phyloP scores from a whole-genome alignment of 2,797 vertebrate genomes.

The Hypotaenidia philippensis region DNA sequence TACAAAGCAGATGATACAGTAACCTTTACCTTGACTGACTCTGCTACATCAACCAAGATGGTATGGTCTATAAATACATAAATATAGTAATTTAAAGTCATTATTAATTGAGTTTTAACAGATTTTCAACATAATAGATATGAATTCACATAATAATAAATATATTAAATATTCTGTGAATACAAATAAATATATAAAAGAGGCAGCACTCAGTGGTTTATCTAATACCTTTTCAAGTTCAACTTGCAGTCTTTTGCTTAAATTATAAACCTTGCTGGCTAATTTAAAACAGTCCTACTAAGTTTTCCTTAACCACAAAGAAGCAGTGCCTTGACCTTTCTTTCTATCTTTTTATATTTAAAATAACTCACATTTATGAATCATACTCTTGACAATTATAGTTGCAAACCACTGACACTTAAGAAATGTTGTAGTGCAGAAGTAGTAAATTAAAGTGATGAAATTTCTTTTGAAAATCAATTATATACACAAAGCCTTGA shows the following conservation, averaged over 20 bases:
- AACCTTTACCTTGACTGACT: not conserved
- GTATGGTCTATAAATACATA: not conserved
- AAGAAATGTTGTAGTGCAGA: conserved; percentile 43
- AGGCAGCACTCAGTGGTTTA: not conserved
- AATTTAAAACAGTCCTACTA: not conserved
- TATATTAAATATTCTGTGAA: not conserved
- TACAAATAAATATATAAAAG: not conserved
- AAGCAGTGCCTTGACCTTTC: conserved; percentile 42
- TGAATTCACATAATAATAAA: not conserved
- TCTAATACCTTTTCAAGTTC: not conserved
- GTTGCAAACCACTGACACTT: conserved; percentile 68
- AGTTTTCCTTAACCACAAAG: not conserved
- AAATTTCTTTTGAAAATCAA: conserved; percentile 10
- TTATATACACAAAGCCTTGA: conserved; percentile 24
- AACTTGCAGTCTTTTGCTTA: not conserved
- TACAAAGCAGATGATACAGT: not conserved
- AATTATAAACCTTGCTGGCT: not conserved
- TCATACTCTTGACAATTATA: conserved; percentile 56
- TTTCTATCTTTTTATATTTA: conserved; percentile 26
- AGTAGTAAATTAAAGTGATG: not conserved
- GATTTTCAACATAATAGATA: not conserved
- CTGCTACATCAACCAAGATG: not conserved
- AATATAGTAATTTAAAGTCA: not conserved
- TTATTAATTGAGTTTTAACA: not conserved
- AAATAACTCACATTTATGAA: conserved; percentile 66